Percentiles rank a stretch among this genome's conserved stretches.
phyloP scores from a whole-genome alignment of 1,140 invertebrate species.

The Lamellibrachia luymesi region DNA sequence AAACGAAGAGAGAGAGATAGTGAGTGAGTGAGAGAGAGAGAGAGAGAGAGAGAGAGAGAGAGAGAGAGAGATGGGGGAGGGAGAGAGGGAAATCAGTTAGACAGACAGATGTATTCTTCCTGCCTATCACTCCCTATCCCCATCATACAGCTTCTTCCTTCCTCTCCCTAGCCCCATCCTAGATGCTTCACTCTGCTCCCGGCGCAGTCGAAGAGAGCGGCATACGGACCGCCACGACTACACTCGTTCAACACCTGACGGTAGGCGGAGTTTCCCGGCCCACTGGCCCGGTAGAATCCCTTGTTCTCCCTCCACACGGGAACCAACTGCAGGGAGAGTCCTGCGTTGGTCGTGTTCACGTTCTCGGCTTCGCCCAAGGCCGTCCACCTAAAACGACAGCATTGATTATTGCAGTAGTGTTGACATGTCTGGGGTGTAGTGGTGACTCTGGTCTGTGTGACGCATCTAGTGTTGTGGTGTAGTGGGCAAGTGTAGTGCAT shows the following conservation, averaged over 20 bases:
- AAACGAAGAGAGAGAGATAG: neutral
- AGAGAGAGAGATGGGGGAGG: neutral
- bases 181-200: neutral
- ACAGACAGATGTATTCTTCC: neutral
- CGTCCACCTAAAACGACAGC: neutral
- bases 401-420: neutral
- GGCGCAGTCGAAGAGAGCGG: neutral
- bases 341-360: neutral
- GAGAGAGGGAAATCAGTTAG: too few relatives aligned
- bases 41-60: neutral
- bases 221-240: neutral
- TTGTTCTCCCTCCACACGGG: neutral
- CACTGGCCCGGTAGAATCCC: neutral
- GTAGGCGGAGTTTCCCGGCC: neutral
- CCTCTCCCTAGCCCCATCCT: neutral
- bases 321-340: neutral
- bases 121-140: neutral
- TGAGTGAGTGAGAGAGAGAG: neutral
- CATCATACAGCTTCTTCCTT: neutral
- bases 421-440: neutral
- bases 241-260: neutral
- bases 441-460: too few relatives aligned
- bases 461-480: too few relatives aligned
- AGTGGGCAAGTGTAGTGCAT: too few relatives aligned
- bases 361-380: neutral